A percentile compares a stretch with the other conserved stretches of the same genome.
phyloP scores from a whole-genome alignment of 2,797 vertebrate genomes.

The Acridotheres tristis region DNA sequence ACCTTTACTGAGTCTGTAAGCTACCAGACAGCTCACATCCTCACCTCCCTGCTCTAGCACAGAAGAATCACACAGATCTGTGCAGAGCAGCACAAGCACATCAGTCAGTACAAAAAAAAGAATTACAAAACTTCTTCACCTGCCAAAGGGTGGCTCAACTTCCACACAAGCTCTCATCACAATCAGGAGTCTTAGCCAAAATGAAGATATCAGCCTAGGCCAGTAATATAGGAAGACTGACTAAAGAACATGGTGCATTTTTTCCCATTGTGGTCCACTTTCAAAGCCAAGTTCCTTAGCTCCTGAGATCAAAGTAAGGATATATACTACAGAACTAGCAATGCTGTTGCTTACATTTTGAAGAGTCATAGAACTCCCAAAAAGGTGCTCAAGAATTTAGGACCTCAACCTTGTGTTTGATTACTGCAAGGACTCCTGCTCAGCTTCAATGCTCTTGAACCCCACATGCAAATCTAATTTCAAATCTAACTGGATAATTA shows the following conservation, averaged over 20 bases:
- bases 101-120: not conserved
- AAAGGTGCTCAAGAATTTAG: not conserved
- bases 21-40: not conserved
- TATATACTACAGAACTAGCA: not conserved
- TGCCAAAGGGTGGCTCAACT: not conserved
- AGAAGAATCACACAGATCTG: not conserved
- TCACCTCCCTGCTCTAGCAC: not conserved
- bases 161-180: not conserved
- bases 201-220: not conserved
- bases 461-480: not conserved
- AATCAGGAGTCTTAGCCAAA: not conserved
- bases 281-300: not conserved
- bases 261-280: not conserved
- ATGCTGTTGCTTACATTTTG: not conserved
- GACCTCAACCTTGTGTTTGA: not conserved
- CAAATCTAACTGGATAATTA: not conserved
- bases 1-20: not conserved
- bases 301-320: not conserved
- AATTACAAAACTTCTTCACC: not conserved
- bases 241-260: not conserved
- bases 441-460: not conserved
- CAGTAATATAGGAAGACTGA: not conserved
- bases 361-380: not conserved
- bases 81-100: accelerated
- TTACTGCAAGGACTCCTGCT: not conserved